phyloP scores from a whole-genome alignment of 2,113 vertebrate species.

The Chaetops frenatus region DNA sequence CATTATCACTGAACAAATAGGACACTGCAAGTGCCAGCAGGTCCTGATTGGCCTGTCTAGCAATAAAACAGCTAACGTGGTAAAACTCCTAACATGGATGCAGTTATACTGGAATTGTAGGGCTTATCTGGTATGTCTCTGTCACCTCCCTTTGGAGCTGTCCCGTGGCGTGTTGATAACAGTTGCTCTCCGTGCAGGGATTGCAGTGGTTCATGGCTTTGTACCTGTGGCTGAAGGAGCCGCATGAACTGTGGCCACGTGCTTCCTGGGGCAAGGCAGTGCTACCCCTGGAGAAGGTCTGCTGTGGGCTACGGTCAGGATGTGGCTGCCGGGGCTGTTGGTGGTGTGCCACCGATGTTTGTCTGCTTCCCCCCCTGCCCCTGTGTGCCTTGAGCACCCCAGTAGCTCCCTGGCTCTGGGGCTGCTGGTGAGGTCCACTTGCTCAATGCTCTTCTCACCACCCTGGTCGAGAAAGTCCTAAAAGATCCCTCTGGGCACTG shows the following conservation, averaged over 20 bases:
- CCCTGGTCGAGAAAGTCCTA: not conserved
- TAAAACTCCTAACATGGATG: constrained; percentile 13
- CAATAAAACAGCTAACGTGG: constrained; percentile 1
- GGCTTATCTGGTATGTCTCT: constrained; percentile 10
- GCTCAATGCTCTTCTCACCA: not conserved
- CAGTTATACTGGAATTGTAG: constrained; percentile 38
- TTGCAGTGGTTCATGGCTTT: not conserved
- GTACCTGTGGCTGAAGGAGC: not conserved
- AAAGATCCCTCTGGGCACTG: not conserved
- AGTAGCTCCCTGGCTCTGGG: not conserved
- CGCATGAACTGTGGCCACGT: rapidly evolving
- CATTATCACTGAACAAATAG: not conserved
- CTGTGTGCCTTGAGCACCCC: not conserved
- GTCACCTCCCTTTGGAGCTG: constrained; percentile 36
- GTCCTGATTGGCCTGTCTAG: constrained; percentile 28
- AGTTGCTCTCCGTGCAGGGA: not conserved
- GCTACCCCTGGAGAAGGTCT: not conserved
- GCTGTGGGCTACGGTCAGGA: not conserved
- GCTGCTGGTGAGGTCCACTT: rapidly evolving
- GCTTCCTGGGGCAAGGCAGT: not conserved
- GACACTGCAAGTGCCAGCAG: constrained; percentile 30
- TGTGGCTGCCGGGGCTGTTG: not conserved
- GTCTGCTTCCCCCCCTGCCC: not conserved
- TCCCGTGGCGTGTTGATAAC: not conserved
- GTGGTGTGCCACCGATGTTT: rapidly evolving